Base-by-base conservation (phyloP, 2,888 invertebrate genomes). In the Smittia aterrima region DNA sequence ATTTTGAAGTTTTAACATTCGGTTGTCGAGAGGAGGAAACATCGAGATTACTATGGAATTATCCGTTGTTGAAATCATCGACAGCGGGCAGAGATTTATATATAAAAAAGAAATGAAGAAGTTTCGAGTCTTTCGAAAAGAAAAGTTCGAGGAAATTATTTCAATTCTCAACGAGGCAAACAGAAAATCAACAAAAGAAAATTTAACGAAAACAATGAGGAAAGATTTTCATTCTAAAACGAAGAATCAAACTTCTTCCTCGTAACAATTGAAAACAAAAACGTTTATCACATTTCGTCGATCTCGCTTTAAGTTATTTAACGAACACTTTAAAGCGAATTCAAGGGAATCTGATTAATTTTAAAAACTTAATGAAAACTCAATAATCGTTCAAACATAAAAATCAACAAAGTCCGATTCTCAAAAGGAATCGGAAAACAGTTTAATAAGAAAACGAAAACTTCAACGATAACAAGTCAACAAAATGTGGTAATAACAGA, bases 101-200 rank as follows among this genome's bases (percentile, higher is more conserved):
- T n/a, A 47, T n/a, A 11, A 6, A 47, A 47, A n/a, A 2, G 16
- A 47, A 47, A 16, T 47, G 13, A 47, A 47, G 16, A 47, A 47
- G 47, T 47, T 47, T 47, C 38, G 32, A 32, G 32, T 32, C 4
- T 9, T 32, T 3, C 9, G 32, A 9, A 32, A 32, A 32, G 32
- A 32, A 32, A 32, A 32, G 32, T 20, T 64, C 64, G 64, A 58
- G 64, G 64, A 64, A 64, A 64, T 64, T 1, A 64, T 64, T 64
- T 64, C 64, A 16, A 64, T 27, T 64, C 25, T 64, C 64, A 4
- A 24, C 18, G 9, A 11, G n/a, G 20, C 27, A 64, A 64, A 64
- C 25, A 27, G 20, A 64, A 64, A 64, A 25, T 64, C 24, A 64
- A 64, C 64, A 64, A 27, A 25, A 64, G 64, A 64, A 64, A 64